Conservation (phyloP, 2,113 vertebrate species). For the Piliocolobus tephrosceles region DNA sequence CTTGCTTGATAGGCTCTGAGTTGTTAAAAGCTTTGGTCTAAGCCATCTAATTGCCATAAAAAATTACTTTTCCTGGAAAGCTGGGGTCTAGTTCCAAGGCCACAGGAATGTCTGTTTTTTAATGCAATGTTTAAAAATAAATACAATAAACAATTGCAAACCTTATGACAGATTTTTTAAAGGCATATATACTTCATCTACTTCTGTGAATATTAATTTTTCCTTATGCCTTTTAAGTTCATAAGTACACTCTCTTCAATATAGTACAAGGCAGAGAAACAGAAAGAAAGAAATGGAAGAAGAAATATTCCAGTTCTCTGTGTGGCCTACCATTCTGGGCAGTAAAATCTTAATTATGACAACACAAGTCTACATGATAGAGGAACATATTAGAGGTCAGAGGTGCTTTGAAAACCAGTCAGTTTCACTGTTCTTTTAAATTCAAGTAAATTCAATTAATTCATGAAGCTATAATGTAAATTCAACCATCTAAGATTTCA, state of each 20-base stretch:
- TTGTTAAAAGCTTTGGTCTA: constrained; percentile 59
- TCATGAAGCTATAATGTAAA: neutral
- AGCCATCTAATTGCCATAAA: constrained; percentile 45
- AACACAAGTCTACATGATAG: neutral
- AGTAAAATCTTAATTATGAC: neutral
- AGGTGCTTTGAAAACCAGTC: neutral
- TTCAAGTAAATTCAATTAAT: neutral
- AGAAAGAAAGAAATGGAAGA: neutral
- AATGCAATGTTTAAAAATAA: constrained; percentile 8
- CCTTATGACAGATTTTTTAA: neutral
- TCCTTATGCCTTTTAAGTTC: neutral
- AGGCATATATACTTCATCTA: neutral
- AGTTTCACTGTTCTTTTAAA: constrained; percentile 11
- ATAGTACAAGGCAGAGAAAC: neutral
- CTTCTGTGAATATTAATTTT: neutral
- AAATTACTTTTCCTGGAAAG: constrained; percentile 66
- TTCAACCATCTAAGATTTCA: neutral
- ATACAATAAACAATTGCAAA: constrained; percentile 23
- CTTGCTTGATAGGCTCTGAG: constrained; percentile 45
- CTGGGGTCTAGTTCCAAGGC: constrained; percentile 9
- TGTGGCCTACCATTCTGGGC: neutral
- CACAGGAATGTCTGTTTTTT: neutral
- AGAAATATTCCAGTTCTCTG: neutral
- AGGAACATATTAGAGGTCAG: neutral
- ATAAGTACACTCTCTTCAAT: neutral